A percentile compares a stretch with the other conserved stretches of the same genome.
These are phyloP conservation scores for Neogale vison DNA, from an alignment of 2,113 vertebrate species.

Conservation along the genomic window DNA sequence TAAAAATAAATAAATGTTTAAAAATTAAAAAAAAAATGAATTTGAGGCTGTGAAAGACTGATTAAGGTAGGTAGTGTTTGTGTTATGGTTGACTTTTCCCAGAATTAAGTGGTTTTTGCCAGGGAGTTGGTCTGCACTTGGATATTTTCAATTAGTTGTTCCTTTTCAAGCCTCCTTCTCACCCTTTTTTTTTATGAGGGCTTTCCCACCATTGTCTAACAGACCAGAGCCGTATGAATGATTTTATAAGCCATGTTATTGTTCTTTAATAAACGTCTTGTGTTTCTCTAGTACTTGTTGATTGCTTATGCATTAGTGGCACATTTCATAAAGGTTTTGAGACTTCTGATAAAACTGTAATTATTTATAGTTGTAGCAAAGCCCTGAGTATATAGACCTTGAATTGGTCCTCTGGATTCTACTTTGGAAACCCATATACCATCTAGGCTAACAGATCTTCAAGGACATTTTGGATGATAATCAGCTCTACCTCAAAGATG, in stretches of 20 bases:
- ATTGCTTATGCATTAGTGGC: slow-evolving; percentile 12
- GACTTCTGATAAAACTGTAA: neutral
- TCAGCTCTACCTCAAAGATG: slow-evolving; percentile 29
- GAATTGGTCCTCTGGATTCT: neutral
- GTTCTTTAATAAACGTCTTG: neutral
- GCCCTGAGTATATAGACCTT: neutral
- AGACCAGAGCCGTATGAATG: neutral
- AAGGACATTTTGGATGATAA: neutral
- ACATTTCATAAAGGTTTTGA: slow-evolving; percentile 24
- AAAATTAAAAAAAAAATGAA: neutral
- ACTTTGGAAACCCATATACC: neutral
- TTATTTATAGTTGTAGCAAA: neutral
- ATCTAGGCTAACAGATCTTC: slow-evolving; percentile 15
- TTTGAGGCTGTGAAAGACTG: neutral
- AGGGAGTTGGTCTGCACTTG: slow-evolving; percentile 48
- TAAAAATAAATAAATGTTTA: no score
- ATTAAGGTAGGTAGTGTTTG: slow-evolving; percentile 25
- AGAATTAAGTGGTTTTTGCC: slow-evolving; percentile 58
- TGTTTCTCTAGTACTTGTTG: slow-evolving; percentile 34
- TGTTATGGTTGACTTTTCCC: slow-evolving; percentile 40
- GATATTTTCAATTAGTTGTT: slow-evolving; percentile 57
- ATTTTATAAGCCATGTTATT: slow-evolving; percentile 41
- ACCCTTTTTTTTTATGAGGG: slow-evolving; percentile 37
- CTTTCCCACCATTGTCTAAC: slow-evolving; percentile 42
- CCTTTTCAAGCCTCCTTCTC: neutral